Conservation (phyloP, 2,797 vertebrate species). For the Emydoidea blandingii region DNA sequence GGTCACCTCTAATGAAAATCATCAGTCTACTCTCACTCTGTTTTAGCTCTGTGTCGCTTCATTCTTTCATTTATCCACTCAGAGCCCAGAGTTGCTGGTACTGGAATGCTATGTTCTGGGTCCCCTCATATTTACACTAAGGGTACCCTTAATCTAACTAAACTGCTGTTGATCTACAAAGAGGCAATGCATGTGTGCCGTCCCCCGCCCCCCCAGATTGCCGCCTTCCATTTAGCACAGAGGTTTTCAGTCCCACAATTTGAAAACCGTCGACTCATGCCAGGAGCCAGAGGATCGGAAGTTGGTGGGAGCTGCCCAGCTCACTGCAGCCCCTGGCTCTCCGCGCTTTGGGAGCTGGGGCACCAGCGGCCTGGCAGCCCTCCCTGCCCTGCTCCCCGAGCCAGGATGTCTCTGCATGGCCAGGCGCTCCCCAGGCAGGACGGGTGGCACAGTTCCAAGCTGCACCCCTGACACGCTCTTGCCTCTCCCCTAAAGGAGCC, state of each 20-base stretch:
- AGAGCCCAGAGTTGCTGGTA: neutral
- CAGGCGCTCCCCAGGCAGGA: neutral
- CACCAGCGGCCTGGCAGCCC: neutral
- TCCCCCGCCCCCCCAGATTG: too few relatives aligned
- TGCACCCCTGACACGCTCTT: neutral
- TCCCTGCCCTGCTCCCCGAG: neutral
- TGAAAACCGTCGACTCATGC: too few relatives aligned
- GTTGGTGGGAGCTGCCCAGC: neutral
- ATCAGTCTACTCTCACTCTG: neutral
- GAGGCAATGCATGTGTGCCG: neutral
- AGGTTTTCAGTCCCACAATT: neutral
- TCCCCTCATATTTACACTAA: neutral
- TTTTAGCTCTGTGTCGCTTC: neutral
- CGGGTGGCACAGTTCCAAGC: neutral
- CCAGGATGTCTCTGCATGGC: neutral
- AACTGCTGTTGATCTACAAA: neutral
- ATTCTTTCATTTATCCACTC: constrained; percentile 13
- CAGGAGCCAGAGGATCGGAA: neutral
- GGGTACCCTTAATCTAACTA: constrained; percentile 3
- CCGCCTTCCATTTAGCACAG: neutral
- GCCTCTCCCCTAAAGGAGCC: neutral
- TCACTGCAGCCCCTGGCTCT: neutral
- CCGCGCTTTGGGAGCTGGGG: neutral
- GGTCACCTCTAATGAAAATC: neutral
- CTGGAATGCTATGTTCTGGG: constrained; percentile 1